These are phyloP conservation scores for Cantharis lateralis DNA, from an alignment of 2,888 invertebrate genomes.

Conservation along the genomic window DNA sequence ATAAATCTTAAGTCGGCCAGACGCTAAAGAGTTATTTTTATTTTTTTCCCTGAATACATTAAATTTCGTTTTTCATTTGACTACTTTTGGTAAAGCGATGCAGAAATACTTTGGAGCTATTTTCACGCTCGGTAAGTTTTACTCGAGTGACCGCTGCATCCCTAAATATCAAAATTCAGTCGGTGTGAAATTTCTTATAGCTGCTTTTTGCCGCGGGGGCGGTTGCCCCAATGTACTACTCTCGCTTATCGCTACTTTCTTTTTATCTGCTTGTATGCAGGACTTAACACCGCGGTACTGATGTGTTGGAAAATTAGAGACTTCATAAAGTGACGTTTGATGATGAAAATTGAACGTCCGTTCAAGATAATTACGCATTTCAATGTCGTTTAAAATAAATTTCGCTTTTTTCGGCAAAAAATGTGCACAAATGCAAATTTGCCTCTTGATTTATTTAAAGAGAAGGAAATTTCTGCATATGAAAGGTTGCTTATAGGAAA, in stretches of 20 bases:
- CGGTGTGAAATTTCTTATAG: conserved; percentile 52
- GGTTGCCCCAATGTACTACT: conserved; percentile 26
- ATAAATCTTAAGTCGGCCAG: not conserved
- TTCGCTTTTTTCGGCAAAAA: not conserved
- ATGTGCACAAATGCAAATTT: not conserved
- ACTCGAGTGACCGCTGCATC: conserved; percentile 50
- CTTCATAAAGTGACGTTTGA: not conserved
- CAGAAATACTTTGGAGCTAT: conserved; percentile 43
- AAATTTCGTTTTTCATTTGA: not conserved
- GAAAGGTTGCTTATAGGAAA: conserved; percentile 1
- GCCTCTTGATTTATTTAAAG: not conserved
- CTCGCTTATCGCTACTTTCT: conserved; percentile 33
- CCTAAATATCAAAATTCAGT: conserved; percentile 56
- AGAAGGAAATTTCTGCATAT: not conserved
- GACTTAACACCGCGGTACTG: conserved; percentile 50
- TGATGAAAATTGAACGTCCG: not conserved
- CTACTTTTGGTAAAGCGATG: conserved; percentile 15
- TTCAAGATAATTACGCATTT: not conserved
- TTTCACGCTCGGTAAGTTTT: conserved; percentile 47
- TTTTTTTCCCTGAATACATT: not conserved
- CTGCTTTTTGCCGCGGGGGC: conserved; percentile 31
- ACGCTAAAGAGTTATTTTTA: not conserved
- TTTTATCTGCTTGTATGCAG: conserved; percentile 53
- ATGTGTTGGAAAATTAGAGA: conserved; percentile 45
- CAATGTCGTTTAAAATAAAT: not conserved